Conservation (phyloP, 2,888 invertebrate species). For the Tridacna crocea region DNA sequence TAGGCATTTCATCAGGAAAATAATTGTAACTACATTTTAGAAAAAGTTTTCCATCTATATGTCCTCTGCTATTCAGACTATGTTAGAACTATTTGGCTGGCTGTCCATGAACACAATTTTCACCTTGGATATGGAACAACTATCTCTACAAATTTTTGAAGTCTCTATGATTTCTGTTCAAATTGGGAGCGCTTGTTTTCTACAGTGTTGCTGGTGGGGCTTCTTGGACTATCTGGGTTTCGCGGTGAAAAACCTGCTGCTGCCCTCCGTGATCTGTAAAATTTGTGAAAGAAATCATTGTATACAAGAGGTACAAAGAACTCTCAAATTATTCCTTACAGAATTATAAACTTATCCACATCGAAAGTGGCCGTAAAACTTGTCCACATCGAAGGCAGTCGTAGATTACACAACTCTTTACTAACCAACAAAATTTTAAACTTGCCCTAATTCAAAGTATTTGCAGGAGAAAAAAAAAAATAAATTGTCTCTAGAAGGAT, state of each 20-base stretch:
- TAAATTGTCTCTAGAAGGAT: too few species aligned
- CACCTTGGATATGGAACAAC: not conserved
- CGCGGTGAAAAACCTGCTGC: slow-evolving; percentile 53
- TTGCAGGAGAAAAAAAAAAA: too few species aligned
- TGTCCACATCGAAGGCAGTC: too few species aligned
- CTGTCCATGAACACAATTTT: slow-evolving; percentile 16
- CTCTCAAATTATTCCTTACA: too few species aligned
- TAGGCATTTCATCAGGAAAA: too few species aligned
- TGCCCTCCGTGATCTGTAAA: slow-evolving; percentile 55
- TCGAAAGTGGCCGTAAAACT: too few species aligned
- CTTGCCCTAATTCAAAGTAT: too few species aligned
- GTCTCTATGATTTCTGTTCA: slow-evolving; percentile 52
- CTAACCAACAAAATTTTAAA: too few species aligned
- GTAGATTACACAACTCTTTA: too few species aligned
- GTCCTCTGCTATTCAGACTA: not conserved
- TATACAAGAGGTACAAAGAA: too few species aligned
- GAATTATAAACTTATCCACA: too few species aligned
- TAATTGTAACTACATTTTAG: too few species aligned
- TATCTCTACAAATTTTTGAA: not conserved
- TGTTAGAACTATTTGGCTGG: not conserved
- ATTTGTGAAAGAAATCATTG: not conserved
- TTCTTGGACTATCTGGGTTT: slow-evolving; percentile 50
- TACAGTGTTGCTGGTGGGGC: slow-evolving; percentile 39
- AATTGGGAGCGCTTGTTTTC: slow-evolving; percentile 60
- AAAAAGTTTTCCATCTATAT: not conserved